A percentile compares a stretch with the other conserved stretches of the same genome.
Conservation (phyloP, 1,140 invertebrate genomes). For the Tetranychus urticae region DNA sequence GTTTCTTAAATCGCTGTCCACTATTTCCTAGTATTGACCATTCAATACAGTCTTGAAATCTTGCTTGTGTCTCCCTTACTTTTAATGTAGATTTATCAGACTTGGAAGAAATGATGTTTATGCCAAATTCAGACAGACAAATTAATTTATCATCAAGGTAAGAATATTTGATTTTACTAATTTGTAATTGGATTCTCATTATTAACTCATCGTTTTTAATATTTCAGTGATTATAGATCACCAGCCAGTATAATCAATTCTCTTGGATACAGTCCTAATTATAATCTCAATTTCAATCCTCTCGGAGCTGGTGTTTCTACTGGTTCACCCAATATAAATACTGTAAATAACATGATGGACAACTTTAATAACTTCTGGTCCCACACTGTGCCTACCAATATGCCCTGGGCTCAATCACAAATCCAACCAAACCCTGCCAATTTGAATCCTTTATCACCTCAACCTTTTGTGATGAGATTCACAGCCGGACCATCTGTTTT, state of each 20-base stretch:
- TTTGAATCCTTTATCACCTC: neutral
- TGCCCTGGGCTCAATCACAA: slow-evolving; percentile 1
- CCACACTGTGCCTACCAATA: slow-evolving; percentile 11
- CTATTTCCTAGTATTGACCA: too few species aligned
- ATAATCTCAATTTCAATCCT: too few species aligned
- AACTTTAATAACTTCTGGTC: slow-evolving; percentile 5
- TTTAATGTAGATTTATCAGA: slow-evolving; percentile 27
- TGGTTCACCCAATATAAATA: too few species aligned
- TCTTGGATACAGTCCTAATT: too few species aligned
- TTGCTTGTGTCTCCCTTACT: too few species aligned
- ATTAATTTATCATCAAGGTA: neutral
- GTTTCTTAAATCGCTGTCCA: too few species aligned
- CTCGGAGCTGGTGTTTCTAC: too few species aligned
- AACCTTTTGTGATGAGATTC: slow-evolving; percentile 4
- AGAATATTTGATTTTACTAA: neutral
- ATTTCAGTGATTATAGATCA: too few species aligned
- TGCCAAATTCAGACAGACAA: neutral
- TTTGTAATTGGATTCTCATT: neutral
- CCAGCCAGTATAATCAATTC: too few species aligned
- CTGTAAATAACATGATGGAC: neutral
- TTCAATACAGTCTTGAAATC: too few species aligned
- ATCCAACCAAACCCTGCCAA: neutral
- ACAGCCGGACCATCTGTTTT: slow-evolving; percentile 2
- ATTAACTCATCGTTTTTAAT: too few species aligned
- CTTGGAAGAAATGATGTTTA: neutral